Conservation (phyloP, 2,113 vertebrate species). For the Zeus faber region DNA sequence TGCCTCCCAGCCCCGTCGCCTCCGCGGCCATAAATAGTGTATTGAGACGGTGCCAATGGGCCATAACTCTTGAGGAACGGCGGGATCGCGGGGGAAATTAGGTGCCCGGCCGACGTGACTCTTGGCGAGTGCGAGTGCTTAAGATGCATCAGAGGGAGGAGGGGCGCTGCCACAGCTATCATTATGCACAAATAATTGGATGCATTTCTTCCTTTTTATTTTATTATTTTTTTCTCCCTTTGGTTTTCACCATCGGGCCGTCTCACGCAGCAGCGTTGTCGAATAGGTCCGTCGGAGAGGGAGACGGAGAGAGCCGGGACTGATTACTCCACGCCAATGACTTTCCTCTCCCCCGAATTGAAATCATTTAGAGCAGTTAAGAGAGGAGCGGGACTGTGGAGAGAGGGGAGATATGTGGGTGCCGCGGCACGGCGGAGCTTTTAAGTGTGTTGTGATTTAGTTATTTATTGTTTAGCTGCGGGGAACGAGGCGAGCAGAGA, state of each 20-base stretch:
- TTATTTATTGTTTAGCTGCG: constrained; percentile 61
- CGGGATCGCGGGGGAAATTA: constrained; percentile 63
- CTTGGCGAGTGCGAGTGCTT: constrained; percentile 57
- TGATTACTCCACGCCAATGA: constrained; percentile 56
- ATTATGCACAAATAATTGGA: constrained; percentile 71
- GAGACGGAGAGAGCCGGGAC: constrained; percentile 34
- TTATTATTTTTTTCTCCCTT: background rate
- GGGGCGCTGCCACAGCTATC: constrained; percentile 58
- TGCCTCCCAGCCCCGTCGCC: no score
- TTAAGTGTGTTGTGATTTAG: constrained; percentile 64
- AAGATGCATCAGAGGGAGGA: constrained; percentile 59
- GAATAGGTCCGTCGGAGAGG: constrained; percentile 39
- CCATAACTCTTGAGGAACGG: constrained; percentile 63
- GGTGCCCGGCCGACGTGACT: constrained; percentile 62
- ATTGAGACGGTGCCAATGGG: constrained; percentile 32
- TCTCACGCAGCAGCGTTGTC: constrained; percentile 59
- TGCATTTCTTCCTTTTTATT: constrained; percentile 46
- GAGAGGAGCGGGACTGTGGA: constrained; percentile 34
- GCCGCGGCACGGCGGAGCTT: constrained; percentile 35
- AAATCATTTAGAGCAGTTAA: constrained; percentile 58
- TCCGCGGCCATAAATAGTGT: constrained; percentile 44
- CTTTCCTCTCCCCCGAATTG: constrained; percentile 40
- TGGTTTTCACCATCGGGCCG: constrained; percentile 48
- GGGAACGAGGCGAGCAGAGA: constrained; percentile 43
- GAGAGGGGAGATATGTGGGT: constrained; percentile 48